Evolutionary conservation across 2,113 vertebrate species (phyloP).

Genomic region (Boulengeromyrus knoepffleri): DNA sequence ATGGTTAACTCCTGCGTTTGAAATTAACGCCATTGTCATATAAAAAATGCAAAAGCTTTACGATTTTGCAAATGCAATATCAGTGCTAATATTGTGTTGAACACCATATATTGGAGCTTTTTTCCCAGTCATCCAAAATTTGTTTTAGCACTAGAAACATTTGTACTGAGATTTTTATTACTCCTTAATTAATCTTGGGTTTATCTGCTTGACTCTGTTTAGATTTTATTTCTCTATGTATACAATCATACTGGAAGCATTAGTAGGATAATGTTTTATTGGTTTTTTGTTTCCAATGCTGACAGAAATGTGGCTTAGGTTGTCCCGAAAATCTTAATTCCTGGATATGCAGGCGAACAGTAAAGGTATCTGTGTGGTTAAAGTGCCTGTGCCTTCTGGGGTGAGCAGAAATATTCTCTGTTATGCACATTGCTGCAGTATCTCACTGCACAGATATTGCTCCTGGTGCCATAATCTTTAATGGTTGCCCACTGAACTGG

Average conservation of each 20-base stretch:
- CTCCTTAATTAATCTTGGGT: not conserved
- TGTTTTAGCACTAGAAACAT: not conserved
- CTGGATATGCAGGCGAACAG: not conserved
- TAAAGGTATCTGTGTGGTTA: not conserved
- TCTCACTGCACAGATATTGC: not conserved
- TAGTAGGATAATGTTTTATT: not conserved
- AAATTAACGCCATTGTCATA: not conserved
- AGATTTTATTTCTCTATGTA: not conserved
- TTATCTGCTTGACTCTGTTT: not conserved
- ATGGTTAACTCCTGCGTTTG: not conserved
- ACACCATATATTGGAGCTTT: not conserved
- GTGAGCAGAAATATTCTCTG: not conserved
- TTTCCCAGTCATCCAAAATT: not conserved
- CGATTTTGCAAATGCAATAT: not conserved
- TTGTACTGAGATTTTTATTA: not conserved
- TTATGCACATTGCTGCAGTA: not conserved
- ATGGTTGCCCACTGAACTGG: not conserved
- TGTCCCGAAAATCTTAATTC: not conserved
- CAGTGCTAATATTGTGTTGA: not conserved
- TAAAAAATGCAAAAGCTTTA: not conserved
- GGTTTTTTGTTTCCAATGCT: not conserved
- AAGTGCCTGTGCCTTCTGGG: not conserved
- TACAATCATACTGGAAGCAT: not conserved
- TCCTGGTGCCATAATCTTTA: not conserved
- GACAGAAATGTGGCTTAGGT: not conserved